Evolutionary conservation across 2,888 invertebrate genomes (phyloP), one percentile per base, ranked within the genome.

Genomic region (Eurytoma adleriae): DNA sequence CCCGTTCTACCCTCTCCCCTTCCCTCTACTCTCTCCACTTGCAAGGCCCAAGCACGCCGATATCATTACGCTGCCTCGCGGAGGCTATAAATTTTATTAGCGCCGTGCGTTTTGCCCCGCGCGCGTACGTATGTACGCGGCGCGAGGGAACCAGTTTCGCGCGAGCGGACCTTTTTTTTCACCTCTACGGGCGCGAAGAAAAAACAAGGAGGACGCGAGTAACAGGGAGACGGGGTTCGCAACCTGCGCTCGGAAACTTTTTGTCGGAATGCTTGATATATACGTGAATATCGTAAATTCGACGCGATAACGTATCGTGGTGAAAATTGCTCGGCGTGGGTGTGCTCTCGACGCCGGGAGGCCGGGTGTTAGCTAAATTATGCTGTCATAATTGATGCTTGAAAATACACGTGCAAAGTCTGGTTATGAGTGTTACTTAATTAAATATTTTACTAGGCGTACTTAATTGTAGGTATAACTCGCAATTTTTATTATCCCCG

Each of bases 61-160:
- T 75, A 70, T 75, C 67, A 72, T 72, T 66, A 66, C 40, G 24
- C 62, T 66, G 48, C 62, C 16, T 66, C 56, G 62, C 64, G 30
- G 13, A 16, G 56, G 76, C 68, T 62, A 77, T 80, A 80, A 69
- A 73, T 80, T 72, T 80, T 69, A 77, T 77, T 73, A 80, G 72
- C 73, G 50, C 80, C 62, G 50, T 40, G 24, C 40, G 10, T 61
- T n/a, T 69, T 18, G 10, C 18, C 70, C 18, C 20, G 18, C 18
- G 20, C 54, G 54, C 57, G 48, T 50, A 78, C 68, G 40, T 27
- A 61, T 20, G 3, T 24, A 62, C 27, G 40, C 14, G 24, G 52
- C 50, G 24, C 52, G 30, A 59, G 64, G 62, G 57, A 80, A 80
- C 80, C 80, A 73, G 80, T 80, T 73, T 73, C 16, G 13, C 40